Evolutionary conservation across 2,113 vertebrate species (phyloP), one percentile per base, ranked within the genome.

Genomic region (Glaucomys volans): DNA sequence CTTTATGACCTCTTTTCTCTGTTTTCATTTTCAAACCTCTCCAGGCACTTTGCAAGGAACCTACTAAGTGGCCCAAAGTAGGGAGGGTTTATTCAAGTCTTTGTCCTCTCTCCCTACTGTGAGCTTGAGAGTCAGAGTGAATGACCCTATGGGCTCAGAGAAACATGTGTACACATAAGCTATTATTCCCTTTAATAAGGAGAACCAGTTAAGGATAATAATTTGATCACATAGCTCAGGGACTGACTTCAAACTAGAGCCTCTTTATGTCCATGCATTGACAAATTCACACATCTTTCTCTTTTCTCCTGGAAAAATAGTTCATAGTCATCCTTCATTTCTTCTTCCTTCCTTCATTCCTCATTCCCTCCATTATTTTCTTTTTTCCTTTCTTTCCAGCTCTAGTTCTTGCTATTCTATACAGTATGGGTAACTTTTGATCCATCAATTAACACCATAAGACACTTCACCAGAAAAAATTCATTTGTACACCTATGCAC

Each of bases 1-100:
- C 42, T 26, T 72, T 42, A 66, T 94, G 81, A 91, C 62, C 74
- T 87, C 76, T 50, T 95, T 79, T 75, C 85, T 14, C 42, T 11
- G 80, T 5, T 88, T 82, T 52, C 81, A 28, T 40, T 88, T 92
- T 35, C 64, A 85, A 83, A 40, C 28, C 37, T 95, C 50, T 30
- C 8, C 35, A 40, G 71, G 30, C 59, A 28, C 18, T 14, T 26
- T 62, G 50, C 2, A 10, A 66, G 57, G 50, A 79, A 86, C 4
- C 82, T 85, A 66, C 37, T 24, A 75, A 28, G n/a, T 50, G n/a
- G 40, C 24, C 74, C 11, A 14, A 59, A 77, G 79, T 37, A 91
- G 37, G 40, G 52, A 96, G 32, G 1, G 30, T 57, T 30, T 59
- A 30, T 71, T 26, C 37, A 66, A 79, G 35, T 37, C 52, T 77